Percentiles rank a stretch among this genome's conserved stretches.
phyloP scores from a whole-genome alignment of 2,113 vertebrate genomes.

The Setophaga petechia region DNA sequence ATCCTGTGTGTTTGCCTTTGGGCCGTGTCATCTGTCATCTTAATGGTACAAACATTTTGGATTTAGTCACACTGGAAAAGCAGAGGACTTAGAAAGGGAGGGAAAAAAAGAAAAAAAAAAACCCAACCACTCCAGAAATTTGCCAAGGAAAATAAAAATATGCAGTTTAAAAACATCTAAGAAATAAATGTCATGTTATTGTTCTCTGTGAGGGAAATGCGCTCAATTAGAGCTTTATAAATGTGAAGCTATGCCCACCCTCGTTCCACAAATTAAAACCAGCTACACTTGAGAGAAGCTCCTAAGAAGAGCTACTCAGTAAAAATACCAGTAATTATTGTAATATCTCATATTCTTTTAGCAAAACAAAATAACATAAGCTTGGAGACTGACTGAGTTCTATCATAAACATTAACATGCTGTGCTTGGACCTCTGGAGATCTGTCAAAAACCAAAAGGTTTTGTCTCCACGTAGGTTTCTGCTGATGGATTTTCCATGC shows the following conservation, averaged over 20 bases:
- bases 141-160: conserved; percentile 24
- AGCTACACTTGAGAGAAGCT: conserved; percentile 25
- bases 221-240: conserved; percentile 14
- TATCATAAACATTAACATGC: conserved; percentile 43
- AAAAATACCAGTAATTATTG: conserved; percentile 47
- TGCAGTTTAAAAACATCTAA: conserved; percentile 33
- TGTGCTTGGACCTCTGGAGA: conserved; percentile 40
- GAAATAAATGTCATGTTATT: conserved; percentile 22
- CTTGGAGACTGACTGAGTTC: conserved; percentile 45
- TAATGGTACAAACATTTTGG: conserved; percentile 38
- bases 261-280: conserved; percentile 47
- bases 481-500: conserved; percentile 62
- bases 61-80: conserved; percentile 26
- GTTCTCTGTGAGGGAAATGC: not conserved
- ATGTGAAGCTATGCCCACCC: conserved; percentile 22
- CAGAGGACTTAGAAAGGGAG: not conserved
- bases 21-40: conserved; percentile 39
- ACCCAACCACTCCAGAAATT: not conserved
- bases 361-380: conserved; percentile 50
- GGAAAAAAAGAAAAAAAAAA: not conserved
- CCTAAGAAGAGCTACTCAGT: conserved; percentile 17
- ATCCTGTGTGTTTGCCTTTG: conserved; percentile 40
- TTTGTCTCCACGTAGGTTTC: conserved; percentile 29
- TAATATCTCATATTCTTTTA: conserved; percentile 54
- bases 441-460: conserved; percentile 30